Evolutionary conservation across 1,140 invertebrate genomes (phyloP), one percentile per base, ranked within the genome.

Genomic region (Aporrectodea caliginosa): DNA sequence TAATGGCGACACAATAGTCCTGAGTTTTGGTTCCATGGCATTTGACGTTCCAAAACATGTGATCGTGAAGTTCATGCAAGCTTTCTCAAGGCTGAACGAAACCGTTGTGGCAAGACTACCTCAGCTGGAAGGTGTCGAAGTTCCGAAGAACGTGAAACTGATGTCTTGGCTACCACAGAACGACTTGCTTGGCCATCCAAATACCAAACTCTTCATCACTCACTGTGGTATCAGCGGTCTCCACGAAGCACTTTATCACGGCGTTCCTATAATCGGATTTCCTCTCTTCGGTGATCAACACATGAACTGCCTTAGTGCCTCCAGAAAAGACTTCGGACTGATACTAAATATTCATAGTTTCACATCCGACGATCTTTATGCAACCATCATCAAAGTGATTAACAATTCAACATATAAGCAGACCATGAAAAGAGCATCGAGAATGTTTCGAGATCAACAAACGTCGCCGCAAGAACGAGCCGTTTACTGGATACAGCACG

Each of bases 151-250:
- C 86, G 88, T 93, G 35, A 90, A 90, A 82, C 85, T 91, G 6
- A 86, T 88, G 29, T 90, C 90, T 82, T 93, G 92, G 92, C 83
- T 92, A 80, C 93, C 92, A 0, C 92, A 93, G 86, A 88, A 90
- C 27, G 71, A 82, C 31, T 43, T 79, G 68, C 68, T 78, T 79
- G 83, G 35, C 33, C 79, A 84, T 58, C 75, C 77, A 43, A 80
- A 79, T 33, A 73, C 81, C 14, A 78, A 80, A 29, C 34, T 81
- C 16, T 85, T 85, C 79, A 82, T 85, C 32, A 83, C 84, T 0
- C 84, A 85, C 79, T 75, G 80, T 68, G 84, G 84, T 1, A 43
- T 79, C 16, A 85, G 84, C 35, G 82, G 83, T 27, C 77, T 81
- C 33, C 68, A 75, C n/a, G 84, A 85, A 73, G 79, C 82, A 22